Evolutionary conservation across 2,888 invertebrate genomes (phyloP).

Genomic region (Drosophila niveifrons): DNA sequence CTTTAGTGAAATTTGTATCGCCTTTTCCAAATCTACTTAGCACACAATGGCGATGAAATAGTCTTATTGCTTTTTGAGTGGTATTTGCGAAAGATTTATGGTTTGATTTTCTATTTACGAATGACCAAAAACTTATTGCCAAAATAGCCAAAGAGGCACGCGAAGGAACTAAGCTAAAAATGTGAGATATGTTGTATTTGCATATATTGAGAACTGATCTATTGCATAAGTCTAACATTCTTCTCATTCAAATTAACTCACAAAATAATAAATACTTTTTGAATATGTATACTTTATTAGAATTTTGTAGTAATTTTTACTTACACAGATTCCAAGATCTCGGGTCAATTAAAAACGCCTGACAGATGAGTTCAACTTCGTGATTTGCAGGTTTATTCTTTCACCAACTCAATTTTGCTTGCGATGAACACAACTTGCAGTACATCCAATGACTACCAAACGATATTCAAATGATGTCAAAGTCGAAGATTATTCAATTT

Average conservation of each 20-base stretch:
- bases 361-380: slow-evolving; percentile 78
- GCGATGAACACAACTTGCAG: slow-evolving; percentile 21
- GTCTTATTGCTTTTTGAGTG: slow-evolving; percentile 84
- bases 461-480: slow-evolving; percentile 81
- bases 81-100: slow-evolving; percentile 78
- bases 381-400: slow-evolving; percentile 73
- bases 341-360: slow-evolving; percentile 73
- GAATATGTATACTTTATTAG: too few relatives aligned
- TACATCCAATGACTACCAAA: slow-evolving; percentile 50
- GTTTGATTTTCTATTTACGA: slow-evolving; percentile 61
- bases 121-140: slow-evolving; percentile 21
- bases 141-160: slow-evolving; percentile 9
- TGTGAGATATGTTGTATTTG: neutral
- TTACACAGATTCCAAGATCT: neutral
- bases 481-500: slow-evolving; percentile 74
- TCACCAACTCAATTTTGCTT: slow-evolving; percentile 59
- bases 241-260: too few relatives aligned
- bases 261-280: too few relatives aligned
- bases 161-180: neutral
- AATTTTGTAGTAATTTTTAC: too few relatives aligned
- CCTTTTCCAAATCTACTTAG: slow-evolving; percentile 84
- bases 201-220: too few relatives aligned
- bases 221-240: too few relatives aligned
- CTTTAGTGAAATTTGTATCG: slow-evolving; percentile 82
- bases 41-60: slow-evolving; percentile 84